Evolutionary conservation across 1,140 invertebrate genomes (phyloP), one percentile per base, ranked within the genome.

Genomic region (Calliopsis andreniformis): DNA sequence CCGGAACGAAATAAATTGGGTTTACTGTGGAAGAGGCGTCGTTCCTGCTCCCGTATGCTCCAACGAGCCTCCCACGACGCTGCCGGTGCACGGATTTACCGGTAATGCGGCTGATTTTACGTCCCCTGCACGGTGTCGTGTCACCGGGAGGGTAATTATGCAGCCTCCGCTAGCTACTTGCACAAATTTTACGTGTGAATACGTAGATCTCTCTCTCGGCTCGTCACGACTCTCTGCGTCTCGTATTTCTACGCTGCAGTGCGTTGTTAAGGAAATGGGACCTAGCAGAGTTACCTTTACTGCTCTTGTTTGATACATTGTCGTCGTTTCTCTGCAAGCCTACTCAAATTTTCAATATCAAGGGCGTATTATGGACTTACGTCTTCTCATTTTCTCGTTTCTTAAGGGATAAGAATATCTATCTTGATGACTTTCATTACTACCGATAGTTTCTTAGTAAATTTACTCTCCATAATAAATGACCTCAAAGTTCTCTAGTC

Each of bases 1-100:
- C 85, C 73, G 86, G 76, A 89, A 89, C 84, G 86, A 91, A 92
- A 91, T 92, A 92, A 92, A 92, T 92, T 91, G 87, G 87, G 85
- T 87, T 84, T 86, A 83, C 78, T 58, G 80, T 79, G 69, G 68
- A 79, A 51, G 75, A 76, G 82, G 66, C 72, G 64, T 69, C 80
- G 79, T 81, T 70, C 79, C 77, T 77, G 75, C 56, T 61, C 66
- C 43, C n/a, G 20, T 39, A 28, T 43, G 67, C 47, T 64, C 63
- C 62, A 49, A 58, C 76, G 62, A 72, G 75, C 53, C 68, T 55
- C 67, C 35, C 63, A n/a, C 66, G 42, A 61, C 80, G 53, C 69
- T 23, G 69, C 47, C 39, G 43, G 18, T 56, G 66, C 45, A 72
- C 68, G 78, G 81, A 80, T 84, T 83, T 83, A 49, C 67, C 61